Evolutionary conservation across 2,113 vertebrate genomes (phyloP), one percentile per base, ranked within the genome.

Genomic region (Corythoichthys intestinalis): DNA sequence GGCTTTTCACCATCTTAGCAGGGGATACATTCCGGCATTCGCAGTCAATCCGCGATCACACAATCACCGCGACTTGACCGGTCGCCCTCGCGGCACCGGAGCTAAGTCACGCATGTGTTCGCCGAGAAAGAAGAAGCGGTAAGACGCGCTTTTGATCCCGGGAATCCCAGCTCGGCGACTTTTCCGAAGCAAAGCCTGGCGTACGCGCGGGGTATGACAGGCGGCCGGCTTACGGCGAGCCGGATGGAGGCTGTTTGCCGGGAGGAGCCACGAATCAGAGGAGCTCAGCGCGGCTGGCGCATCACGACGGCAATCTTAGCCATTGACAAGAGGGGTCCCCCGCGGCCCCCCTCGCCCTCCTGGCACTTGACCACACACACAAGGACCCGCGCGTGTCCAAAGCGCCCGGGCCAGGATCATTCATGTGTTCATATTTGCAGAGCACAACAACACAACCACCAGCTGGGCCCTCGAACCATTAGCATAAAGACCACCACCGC

Each of bases 341-440:
- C 17, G 39, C 17, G 17, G 4, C 17, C 10, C 28, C n/a, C 8
- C 20, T 3, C 34, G 0, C 38, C 38, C 83, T 80, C 76, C 78
- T 89, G 88, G 86, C 87, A 90, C 82, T 85, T 86, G 87, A 88
- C 84, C 88, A 88, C 82, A 85, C 81, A 69, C 76, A 74, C 77
- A 82, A 76, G 65, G 67, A 83, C 74, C 58, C 68, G 75, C 70
- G 82, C 61, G 57, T 87, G 85, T 85, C 87, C 84, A 87, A 73
- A 86, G 86, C 81, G 84, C 79, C 80, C 84, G 85, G 89, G 82
- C 82, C 75, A 83, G 90, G 89, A 91, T 91, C 89, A 88, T 85
- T 90, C 88, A 72, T 91, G 87, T 92, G 90, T 85, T 90, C 87
- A 72, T 91, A 87, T 92, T 92, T 92, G 88, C 90, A 88, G 86